Evolutionary conservation across 2,888 invertebrate species (phyloP), one percentile per base, ranked within the genome.

Genomic region (Mycalesis mineus): DNA sequence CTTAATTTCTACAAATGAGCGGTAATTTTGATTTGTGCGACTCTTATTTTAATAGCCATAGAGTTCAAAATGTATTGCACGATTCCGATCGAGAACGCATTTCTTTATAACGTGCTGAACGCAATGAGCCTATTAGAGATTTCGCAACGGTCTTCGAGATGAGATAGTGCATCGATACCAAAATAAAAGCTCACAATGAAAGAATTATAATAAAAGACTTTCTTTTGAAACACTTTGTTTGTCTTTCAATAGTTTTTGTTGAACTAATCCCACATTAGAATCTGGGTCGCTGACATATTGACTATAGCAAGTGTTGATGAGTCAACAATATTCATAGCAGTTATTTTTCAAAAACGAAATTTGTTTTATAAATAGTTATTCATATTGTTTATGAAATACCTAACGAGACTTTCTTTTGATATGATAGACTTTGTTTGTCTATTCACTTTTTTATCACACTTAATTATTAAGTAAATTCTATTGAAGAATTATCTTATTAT

Each of bases 61-160:
- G 70, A 61, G 74, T 70, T 67, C 57, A 48, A 22, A 57, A 64
- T 70, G 31, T 39, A 15, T 14, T 41, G 33, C 11, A 36, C 22
- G n/a, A 31, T 48, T 31, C 15, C 29, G 17, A 48, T 29, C 40
- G 39, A 13, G 62, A 68, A 74, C 64, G 72, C 72, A 78, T 79
- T 77, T 75, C 75, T 82, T 81, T 82, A 84, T 83, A 78, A 84
- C 73, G 82, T 82, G 82, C 77, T 79, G 78, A 76, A 75, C 74
- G 71, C 79, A 82, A 81, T 80, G 76, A 76, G 75, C 75, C 74
- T 76, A 78, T 82, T 80, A 78, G 74, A 75, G 74, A 69, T 70
- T 74, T 74, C 70, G 73, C 65, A 64, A 63, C 58, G 64, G 50
- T 49, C 50, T 52, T 44, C 49, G 50, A 58, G 61, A 61, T 58